These are phyloP conservation scores for Excalfactoria chinensis DNA, from an alignment of 2,113 vertebrate genomes.

Conservation along the genomic window DNA sequence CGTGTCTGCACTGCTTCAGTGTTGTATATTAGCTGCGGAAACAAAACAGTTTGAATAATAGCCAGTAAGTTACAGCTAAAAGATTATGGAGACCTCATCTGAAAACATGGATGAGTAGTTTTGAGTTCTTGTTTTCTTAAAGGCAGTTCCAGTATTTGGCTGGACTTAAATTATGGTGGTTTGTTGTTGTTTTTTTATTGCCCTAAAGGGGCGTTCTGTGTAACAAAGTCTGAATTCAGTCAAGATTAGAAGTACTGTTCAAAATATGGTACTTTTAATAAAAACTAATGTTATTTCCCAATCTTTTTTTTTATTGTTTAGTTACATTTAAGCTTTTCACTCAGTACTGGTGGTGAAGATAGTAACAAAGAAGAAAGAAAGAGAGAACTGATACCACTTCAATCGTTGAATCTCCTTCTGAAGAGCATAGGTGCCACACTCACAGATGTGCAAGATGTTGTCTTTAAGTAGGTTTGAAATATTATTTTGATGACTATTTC, in stretches of 20 bases:
- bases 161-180: not conserved
- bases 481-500: not conserved
- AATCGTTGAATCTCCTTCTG: constrained; percentile 89
- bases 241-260: not conserved
- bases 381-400: constrained; percentile 73
- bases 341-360: constrained; percentile 90
- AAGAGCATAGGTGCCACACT: constrained; percentile 96
- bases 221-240: not conserved
- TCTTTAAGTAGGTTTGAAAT: constrained; percentile 89
- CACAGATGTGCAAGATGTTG: constrained; percentile 92
- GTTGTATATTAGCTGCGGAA: not conserved
- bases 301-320: constrained; percentile 59
- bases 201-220: not conserved
- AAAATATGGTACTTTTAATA: not conserved
- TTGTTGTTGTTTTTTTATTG: not conserved
- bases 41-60: not conserved
- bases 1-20: not conserved
- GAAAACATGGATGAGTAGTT: not conserved
- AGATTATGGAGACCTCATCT: not conserved
- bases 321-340: constrained; percentile 94
- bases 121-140: not conserved
- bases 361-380: constrained; percentile 82
- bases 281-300: not conserved
- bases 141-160: not conserved
- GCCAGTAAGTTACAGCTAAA: not conserved